Evolutionary conservation across 37 sponge, comb jelly and placozoan species (phyloP).

Genomic region (Mnemiopsis leidyi): DNA sequence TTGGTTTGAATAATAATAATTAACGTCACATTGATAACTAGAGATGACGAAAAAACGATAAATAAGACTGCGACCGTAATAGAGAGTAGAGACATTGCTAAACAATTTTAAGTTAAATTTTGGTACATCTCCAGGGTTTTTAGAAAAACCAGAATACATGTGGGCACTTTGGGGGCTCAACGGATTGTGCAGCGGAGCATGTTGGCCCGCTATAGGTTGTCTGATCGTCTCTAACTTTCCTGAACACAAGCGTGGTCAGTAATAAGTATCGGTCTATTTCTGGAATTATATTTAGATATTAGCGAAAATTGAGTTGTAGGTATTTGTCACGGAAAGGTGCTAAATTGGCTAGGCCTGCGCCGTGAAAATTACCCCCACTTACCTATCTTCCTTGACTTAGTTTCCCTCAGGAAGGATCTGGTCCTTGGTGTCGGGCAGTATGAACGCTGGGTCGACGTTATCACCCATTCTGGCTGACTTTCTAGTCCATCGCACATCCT

Average conservation of each 20-base stretch:
- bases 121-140: too few relatives aligned
- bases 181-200: background rate
- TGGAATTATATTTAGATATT: background rate
- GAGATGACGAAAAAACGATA: too few relatives aligned
- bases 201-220: slow-evolving; percentile 20
- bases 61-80: too few relatives aligned
- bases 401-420: slow-evolving; percentile 22
- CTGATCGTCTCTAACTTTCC: background rate
- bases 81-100: too few relatives aligned
- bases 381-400: too few relatives aligned
- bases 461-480: background rate
- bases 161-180: slow-evolving; percentile 43
- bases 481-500: background rate
- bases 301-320: background rate
- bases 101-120: too few relatives aligned
- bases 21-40: too few relatives aligned
- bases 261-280: background rate
- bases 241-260: background rate
- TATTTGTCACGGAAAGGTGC: background rate
- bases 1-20: too few relatives aligned
- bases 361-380: background rate
- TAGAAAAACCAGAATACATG: background rate
- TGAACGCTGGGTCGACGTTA: slow-evolving; percentile 28
- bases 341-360: background rate
- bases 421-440: background rate